Evolutionary conservation across 2,888 invertebrate species (phyloP), one percentile per base, ranked within the genome.

Genomic region (Peribatodes rhomboidaria): DNA sequence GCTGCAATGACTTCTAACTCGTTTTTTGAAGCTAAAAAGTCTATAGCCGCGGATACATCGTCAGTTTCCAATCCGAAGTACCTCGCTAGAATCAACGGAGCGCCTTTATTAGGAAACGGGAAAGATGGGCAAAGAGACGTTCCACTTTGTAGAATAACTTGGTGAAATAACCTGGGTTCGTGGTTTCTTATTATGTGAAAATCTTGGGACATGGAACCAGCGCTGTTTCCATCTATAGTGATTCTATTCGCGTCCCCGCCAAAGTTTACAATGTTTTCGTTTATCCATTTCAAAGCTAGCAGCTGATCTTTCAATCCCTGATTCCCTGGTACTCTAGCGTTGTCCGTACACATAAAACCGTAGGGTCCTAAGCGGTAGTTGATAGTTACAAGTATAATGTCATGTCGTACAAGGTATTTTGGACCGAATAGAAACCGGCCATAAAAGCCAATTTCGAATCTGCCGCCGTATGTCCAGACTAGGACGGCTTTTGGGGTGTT

Each of bases 221-320:
- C 84, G 54, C 89, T 89, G 37, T 84, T 80, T 1, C 89, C 89
- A 49, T 76, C 78, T 31, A 88, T 49, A 0, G 88, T 88, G n/a
- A 89, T 79, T 68, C 80, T 75, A n/a, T 78, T 73, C 0, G 70
- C 68, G 59, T 89, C 83, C 7, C 89, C 89, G 2, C 88, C 87
- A 62, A 89, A 89, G 0, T 82, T 73, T 39, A 71, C 81, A 35
- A 89, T 88, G 33, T 89, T 85, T 1, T 82, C 67, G 37, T 82
- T 82, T 0, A 88, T 68, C 88, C 88, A 89, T 49, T 77, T 76
- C 16, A 89, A 68, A 1, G 86, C 89, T 42, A 76, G 52, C 4
- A 80, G 58, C 67, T 87, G 87, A 64, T 89, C 89, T 67, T 87
- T 89, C 0, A 89, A 56, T 0, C 88, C 89, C 65, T 88, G 86